These are phyloP conservation scores for Diacarnus erythraeanus DNA, from an alignment of 37 sponge, comb jelly and placozoan genomes.

Conservation along the genomic window DNA sequence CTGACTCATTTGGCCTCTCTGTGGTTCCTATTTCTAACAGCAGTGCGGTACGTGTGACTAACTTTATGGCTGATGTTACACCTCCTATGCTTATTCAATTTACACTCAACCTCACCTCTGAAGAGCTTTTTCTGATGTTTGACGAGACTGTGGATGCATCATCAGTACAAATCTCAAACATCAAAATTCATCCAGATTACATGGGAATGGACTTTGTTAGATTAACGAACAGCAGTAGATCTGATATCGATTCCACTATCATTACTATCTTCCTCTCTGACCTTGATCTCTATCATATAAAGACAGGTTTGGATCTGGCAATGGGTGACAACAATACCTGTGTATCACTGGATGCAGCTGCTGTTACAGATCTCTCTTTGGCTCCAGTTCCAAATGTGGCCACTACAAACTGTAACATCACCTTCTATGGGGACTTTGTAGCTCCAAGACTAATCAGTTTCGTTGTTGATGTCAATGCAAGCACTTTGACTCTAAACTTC, in stretches of 20 bases:
- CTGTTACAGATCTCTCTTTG: slow-evolving; percentile 49
- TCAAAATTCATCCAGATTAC: slow-evolving; percentile 48
- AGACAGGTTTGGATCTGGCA: slow-evolving; percentile 52
- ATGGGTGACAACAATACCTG: slow-evolving; percentile 76
- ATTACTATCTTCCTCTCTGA: slow-evolving; percentile 45
- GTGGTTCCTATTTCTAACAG: slow-evolving; percentile 38
- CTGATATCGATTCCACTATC: slow-evolving; percentile 48
- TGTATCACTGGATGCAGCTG: slow-evolving; percentile 18
- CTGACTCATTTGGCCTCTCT: slow-evolving; percentile 41
- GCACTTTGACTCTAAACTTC: slow-evolving; percentile 62
- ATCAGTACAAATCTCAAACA: slow-evolving; percentile 15
- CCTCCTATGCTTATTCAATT: slow-evolving; percentile 58
- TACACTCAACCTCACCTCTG: slow-evolving; percentile 75
- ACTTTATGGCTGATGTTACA: slow-evolving; percentile 48
- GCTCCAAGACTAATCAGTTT: slow-evolving; percentile 59
- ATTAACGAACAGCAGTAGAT: slow-evolving; percentile 29
- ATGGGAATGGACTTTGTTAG: slow-evolving; percentile 6
- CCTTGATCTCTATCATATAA: slow-evolving; percentile 61
- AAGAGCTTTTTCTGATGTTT: slow-evolving; percentile 76
- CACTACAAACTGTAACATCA: slow-evolving; percentile 22
- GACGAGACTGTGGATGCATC: slow-evolving; percentile 79
- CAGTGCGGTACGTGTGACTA: not conserved
- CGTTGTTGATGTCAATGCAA: slow-evolving; percentile 61
- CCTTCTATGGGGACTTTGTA: slow-evolving; percentile 55
- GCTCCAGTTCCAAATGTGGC: not conserved